A percentile compares a stretch with the other conserved stretches of the same genome.
These are phyloP conservation scores for Acrocephalus kingi DNA, from an alignment of 2,113 vertebrate species.

Conservation along the genomic window DNA sequence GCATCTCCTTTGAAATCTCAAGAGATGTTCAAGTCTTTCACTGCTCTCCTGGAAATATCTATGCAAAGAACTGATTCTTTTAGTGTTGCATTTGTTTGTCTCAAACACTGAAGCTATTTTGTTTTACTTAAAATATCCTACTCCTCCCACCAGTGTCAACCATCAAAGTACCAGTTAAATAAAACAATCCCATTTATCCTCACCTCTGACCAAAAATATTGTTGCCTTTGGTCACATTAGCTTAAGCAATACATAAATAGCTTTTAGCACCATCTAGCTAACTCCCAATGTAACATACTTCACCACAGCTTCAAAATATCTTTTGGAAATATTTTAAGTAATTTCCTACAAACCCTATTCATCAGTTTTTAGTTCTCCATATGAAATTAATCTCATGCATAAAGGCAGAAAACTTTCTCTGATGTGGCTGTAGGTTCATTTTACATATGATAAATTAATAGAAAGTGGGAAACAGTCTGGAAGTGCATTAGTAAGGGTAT, in stretches of 20 bases:
- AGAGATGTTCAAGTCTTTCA: not conserved
- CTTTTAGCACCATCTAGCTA: slow-evolving; percentile 47
- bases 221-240: not conserved
- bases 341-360: not conserved
- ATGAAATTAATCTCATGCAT: not conserved
- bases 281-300: not conserved
- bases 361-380: not conserved
- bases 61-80: not conserved
- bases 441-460: not conserved
- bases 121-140: not conserved
- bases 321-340: not conserved
- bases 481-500: not conserved
- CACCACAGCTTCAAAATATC: not conserved
- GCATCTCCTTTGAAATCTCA: not conserved
- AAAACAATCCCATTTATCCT: not conserved
- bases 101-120: not conserved
- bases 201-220: not conserved
- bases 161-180: not conserved
- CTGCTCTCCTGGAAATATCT: not conserved
- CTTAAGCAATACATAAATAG: not conserved
- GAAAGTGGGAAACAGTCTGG: not conserved
- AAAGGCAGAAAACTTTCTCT: not conserved
- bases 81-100: not conserved
- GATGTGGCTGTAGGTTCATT: not conserved
- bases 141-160: rapidly evolving